phyloP scores from a whole-genome alignment of 2,113 vertebrate species.

The Montifringilla adamsi region DNA sequence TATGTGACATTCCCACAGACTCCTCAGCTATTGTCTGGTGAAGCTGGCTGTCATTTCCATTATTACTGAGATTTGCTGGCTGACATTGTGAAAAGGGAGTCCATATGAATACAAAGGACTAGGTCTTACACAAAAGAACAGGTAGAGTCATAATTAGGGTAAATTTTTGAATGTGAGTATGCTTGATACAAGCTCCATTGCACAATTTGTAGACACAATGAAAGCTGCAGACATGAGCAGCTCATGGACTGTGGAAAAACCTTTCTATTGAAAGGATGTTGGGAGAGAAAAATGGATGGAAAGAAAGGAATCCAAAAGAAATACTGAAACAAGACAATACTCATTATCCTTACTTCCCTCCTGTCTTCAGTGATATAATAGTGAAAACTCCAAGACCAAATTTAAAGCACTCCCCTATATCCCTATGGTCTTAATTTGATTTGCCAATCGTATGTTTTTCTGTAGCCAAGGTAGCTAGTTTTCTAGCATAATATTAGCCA shows the following conservation, averaged over 20 bases:
- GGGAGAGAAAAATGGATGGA: neutral
- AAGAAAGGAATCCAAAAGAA: neutral
- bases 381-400: neutral
- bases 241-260: neutral
- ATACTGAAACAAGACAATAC: neutral
- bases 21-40: neutral
- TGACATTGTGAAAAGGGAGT: neutral
- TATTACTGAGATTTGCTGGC: neutral
- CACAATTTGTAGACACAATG: neutral
- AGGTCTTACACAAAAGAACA: neutral
- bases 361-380: neutral
- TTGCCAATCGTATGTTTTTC: neutral
- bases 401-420: neutral
- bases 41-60: neutral
- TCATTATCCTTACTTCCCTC: neutral
- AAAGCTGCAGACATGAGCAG: neutral
- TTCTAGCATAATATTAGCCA: neutral
- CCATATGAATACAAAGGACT: neutral
- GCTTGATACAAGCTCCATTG: neutral
- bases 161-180: neutral
- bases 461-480: neutral
- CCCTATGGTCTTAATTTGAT: neutral
- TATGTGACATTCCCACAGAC: neutral
- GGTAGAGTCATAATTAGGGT: neutral
- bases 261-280: neutral